Conservation (phyloP, 2,797 vertebrate genomes). For the Otolemur crassicaudatus region DNA sequence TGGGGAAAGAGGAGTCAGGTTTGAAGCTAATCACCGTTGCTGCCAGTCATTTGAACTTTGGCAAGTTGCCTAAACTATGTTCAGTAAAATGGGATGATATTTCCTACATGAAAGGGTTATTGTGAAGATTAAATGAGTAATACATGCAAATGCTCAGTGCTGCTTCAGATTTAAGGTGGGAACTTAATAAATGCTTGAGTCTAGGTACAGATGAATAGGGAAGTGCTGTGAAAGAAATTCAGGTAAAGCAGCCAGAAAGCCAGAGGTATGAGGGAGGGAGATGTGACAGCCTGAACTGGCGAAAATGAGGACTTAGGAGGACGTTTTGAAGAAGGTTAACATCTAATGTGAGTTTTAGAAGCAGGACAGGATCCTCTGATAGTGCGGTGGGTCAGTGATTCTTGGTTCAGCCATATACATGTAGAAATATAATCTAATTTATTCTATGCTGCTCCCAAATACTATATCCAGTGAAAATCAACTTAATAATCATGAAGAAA, state of each 20-base stretch:
- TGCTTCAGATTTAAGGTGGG: background rate
- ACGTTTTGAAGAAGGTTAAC: background rate
- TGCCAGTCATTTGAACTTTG: background rate
- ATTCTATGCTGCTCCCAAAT: background rate
- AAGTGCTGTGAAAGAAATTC: background rate
- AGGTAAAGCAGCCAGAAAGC: background rate
- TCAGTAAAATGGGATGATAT: background rate
- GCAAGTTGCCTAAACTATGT: background rate
- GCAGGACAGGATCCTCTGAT: background rate
- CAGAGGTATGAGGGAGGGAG: background rate
- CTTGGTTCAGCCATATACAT: background rate
- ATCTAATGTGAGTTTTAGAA: slow-evolving; percentile 30
- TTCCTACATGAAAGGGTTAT: background rate
- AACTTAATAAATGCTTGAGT: background rate
- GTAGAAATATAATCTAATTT: background rate
- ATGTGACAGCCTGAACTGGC: background rate
- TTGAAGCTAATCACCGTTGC: background rate
- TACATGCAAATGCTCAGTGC: background rate
- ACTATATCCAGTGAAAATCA: background rate
- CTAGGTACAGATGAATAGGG: background rate
- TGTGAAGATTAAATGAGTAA: slow-evolving; percentile 1
- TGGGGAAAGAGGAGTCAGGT: background rate
- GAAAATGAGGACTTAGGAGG: background rate
- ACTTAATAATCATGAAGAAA: background rate
- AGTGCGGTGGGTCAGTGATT: background rate